phyloP scores from a whole-genome alignment of 2,888 invertebrate species.

The Melinaea marsaeus region DNA sequence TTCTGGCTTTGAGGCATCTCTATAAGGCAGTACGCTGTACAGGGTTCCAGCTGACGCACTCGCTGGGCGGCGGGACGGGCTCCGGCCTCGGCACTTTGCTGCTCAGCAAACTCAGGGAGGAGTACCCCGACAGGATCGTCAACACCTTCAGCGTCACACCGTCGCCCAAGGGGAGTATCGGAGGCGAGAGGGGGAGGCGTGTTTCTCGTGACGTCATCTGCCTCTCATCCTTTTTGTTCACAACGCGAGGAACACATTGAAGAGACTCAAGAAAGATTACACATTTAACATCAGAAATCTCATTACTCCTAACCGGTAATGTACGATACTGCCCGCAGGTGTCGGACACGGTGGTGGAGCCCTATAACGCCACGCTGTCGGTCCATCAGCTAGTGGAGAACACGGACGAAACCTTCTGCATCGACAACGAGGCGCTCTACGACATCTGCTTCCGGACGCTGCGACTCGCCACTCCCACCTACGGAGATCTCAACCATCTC shows the following conservation, averaged over 20 bases:
- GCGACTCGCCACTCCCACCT: slow-evolving; percentile 88
- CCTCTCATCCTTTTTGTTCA: too few species aligned
- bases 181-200: too few species aligned
- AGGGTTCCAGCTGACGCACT: slow-evolving; percentile 87
- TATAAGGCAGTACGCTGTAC: slow-evolving; percentile 7
- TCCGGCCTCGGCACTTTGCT: slow-evolving; percentile 89
- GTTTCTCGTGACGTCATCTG: too few species aligned
- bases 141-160: slow-evolving; percentile 89
- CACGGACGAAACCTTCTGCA: slow-evolving; percentile 92
- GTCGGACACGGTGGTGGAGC: slow-evolving; percentile 92
- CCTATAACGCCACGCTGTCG: slow-evolving; percentile 92
- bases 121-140: slow-evolving; percentile 91
- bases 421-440: slow-evolving; percentile 93
- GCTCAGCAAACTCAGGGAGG: slow-evolving; percentile 88
- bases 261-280: too few species aligned
- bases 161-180: slow-evolving; percentile 82
- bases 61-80: slow-evolving; percentile 90
- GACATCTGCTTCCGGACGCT: slow-evolving; percentile 93
- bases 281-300: too few species aligned
- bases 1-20: too few species aligned
- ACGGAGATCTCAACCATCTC: slow-evolving; percentile 93
- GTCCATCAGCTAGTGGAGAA: slow-evolving; percentile 92
- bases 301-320: not conserved
- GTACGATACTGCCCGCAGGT: slow-evolving; percentile 52
- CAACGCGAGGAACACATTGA: too few species aligned